Evolutionary conservation across 2,113 vertebrate species (phyloP), one percentile per base, ranked within the genome.

Genomic region (Murina feae): DNA sequence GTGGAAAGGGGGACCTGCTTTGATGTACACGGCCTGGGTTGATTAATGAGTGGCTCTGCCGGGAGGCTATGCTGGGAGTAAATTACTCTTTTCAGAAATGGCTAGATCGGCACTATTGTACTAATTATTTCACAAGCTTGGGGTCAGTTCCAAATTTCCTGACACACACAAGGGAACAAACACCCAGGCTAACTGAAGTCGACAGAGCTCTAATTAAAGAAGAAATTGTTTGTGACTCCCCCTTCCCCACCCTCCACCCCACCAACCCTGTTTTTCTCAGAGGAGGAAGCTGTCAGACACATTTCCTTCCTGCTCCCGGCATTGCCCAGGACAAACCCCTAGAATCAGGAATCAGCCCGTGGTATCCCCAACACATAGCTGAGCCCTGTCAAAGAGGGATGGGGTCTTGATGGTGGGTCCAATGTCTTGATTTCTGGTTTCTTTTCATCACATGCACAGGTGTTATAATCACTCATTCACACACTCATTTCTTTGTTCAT

Each of bases 61-160:
- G 96, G 98, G 98, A 98, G 97, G 98, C 98, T 98, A 98, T 90
- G 97, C 98, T 98, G 98, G 97, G 98, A 98, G 98, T 98, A 98
- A 98, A 98, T 99, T 98, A 98, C 98, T 98, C 98, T 98, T 98
- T 98, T 98, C 97, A 98, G 97, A 99, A 99, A 98, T 98, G 98
- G 98, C 98, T 98, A 68, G 98, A 98, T 99, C 98, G 98, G 98
- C 98, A 99, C 98, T 98, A 98, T 98, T 98, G 98, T 98, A 98
- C 98, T 99, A 99, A 99, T 99, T 99, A 99, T 98, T 98, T 98
- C 98, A 99, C 98, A 98, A 98, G 98, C 98, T 98, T 94, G 79
- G 98, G 98, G 98, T 98, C 84, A 7, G 97, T 97, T 98, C 98
- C 98, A 98, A 97, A 98, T 98, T 97, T 97, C 98, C 98, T 97